Base-by-base conservation (phyloP, 2,797 vertebrate genomes). In the Epinephelus malabaricus region DNA sequence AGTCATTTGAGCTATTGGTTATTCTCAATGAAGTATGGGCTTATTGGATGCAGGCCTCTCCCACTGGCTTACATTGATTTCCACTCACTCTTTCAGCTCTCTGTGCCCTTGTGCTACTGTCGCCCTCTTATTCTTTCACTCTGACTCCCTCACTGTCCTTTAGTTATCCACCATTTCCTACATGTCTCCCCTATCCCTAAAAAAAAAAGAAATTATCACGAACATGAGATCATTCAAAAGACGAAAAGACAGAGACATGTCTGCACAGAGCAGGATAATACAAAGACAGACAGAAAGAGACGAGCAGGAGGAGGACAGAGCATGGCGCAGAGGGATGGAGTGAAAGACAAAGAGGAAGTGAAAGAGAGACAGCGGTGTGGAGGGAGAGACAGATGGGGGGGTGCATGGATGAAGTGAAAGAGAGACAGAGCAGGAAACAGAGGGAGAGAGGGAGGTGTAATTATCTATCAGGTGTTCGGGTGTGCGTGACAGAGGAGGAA, bases 401-500 rank as follows among this genome's bases (percentile, higher is more conserved):
- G 25, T 8, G 67, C 53, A 65, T 72, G 40, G 83, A 82, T 65
- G 81, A 84, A 86, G 56, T 54, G 77, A 78, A 67, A 85, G 89
- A 89, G 87, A 74, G 90, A 90, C 79, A 77, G 85, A 89, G 86
- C 82, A 92, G 87, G 87, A 91, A 89, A 91, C 88, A 83, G 91
- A 91, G 85, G 82, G 88, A 88, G 89, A 88, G 90, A 91, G 88
- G 84, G 87, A 90, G 89, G 89, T 91, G 90, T 94, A 93, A 94
- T 95, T 94, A 95, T 94, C 93, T 87, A 93, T 94, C 94, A 95
- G 94, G 94, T 95, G 94, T 94, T 92, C 91, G 90, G 89, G 94
- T 94, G 93, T 94, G 94, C 94, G 93, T 95, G 94, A 94, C 92
- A 92, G 94, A 95, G 88, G 90, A 95, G 93, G 94, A 95, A 94